Conservation (phyloP, 2,888 invertebrate species). For the Caenorhabditis afra region DNA sequence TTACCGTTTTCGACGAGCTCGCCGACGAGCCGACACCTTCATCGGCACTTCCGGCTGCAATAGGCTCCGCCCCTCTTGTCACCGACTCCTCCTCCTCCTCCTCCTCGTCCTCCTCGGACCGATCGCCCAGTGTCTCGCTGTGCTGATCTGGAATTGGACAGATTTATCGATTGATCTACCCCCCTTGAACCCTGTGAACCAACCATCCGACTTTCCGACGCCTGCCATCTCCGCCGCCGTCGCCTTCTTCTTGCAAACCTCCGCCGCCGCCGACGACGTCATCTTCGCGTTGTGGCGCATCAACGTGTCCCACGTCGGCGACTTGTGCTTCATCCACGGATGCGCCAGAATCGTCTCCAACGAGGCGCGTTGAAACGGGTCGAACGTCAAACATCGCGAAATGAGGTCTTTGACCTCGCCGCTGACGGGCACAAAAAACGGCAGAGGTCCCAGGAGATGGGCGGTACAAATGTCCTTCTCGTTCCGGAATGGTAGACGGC, state of each 20-base stretch:
- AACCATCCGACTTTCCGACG: conserved; percentile 44
- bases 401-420: conserved; percentile 75
- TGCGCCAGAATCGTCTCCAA: conserved; percentile 74
- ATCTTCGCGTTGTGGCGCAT: too few species aligned
- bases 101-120: conserved; percentile 23
- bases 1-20: conserved; percentile 40
- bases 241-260: too few species aligned
- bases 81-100: conserved; percentile 8
- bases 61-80: too few species aligned
- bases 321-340: conserved; percentile 68
- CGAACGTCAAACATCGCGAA: conserved; percentile 73
- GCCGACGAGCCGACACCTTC: conserved; percentile 66
- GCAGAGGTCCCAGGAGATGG: conserved; percentile 79
- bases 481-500: conserved; percentile 77
- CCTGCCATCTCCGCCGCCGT: too few species aligned
- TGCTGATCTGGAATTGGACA: conserved; percentile 28
- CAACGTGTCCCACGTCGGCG: conserved; percentile 63
- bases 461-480: conserved; percentile 79
- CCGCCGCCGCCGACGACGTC: too few species aligned
- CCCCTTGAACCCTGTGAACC: too few species aligned
- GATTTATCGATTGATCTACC: too few species aligned
- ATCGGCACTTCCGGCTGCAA: conserved; percentile 46
- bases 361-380: conserved; percentile 71
- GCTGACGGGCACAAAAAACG: conserved; percentile 71
- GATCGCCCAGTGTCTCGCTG: conserved; percentile 38